phyloP scores from a whole-genome alignment of 2,888 invertebrate species.

The Brachyptera putata region DNA sequence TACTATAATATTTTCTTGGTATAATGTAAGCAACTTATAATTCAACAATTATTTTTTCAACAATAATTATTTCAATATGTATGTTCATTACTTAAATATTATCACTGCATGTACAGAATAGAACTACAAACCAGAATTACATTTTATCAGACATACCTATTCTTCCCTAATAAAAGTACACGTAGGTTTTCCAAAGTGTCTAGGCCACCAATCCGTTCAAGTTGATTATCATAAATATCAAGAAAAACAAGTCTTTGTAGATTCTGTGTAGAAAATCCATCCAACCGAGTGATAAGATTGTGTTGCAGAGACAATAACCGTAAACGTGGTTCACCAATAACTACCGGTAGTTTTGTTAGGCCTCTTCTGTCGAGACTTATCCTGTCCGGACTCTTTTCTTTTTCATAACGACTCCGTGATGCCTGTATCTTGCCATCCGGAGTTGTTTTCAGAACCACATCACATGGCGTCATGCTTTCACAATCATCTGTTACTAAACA shows the following conservation, averaged over 20 bases:
- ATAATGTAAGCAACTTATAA: too few relatives aligned
- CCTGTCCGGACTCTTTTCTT: constrained; percentile 79
- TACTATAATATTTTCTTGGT: too few relatives aligned
- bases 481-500: background rate
- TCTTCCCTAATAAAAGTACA: constrained; percentile 87
- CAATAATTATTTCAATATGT: too few relatives aligned
- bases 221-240: constrained; percentile 91
- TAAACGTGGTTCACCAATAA: constrained; percentile 75
- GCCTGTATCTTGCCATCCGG: constrained; percentile 65
- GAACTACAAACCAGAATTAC: too few relatives aligned
- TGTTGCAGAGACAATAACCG: constrained; percentile 87
- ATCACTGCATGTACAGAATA: too few relatives aligned
- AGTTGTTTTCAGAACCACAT: constrained; percentile 51
- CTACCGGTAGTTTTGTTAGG: constrained; percentile 74
- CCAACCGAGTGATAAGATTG: constrained; percentile 76
- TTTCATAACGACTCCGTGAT: constrained; percentile 67
- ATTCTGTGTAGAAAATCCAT: constrained; percentile 51
- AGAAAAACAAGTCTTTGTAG: constrained; percentile 78
- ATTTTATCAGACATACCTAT: too few relatives aligned
- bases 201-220: constrained; percentile 78
- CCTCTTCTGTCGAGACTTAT: constrained; percentile 84
- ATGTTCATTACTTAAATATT: too few relatives aligned
- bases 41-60: too few relatives aligned
- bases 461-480: constrained; percentile 37
- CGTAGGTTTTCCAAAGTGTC: constrained; percentile 73